These are phyloP conservation scores for Drosophila parabipectinata DNA, from an alignment of 1,140 invertebrate species.

Conservation along the genomic window DNA sequence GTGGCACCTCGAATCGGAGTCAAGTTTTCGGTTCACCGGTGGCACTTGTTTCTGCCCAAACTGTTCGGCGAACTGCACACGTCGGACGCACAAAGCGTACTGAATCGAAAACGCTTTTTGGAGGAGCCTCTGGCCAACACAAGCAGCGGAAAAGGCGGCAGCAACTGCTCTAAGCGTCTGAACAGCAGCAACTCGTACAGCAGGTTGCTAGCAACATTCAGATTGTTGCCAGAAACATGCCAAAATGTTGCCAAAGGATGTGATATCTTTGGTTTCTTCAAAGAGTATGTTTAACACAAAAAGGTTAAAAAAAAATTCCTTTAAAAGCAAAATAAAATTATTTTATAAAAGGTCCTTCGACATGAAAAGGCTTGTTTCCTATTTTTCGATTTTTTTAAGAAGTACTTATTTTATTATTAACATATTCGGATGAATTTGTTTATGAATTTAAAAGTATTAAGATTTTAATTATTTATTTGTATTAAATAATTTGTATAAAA, in stretches of 20 bases:
- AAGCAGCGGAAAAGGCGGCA: slow-evolving; percentile 18
- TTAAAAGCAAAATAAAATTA: too few relatives aligned
- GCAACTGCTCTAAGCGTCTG: slow-evolving; percentile 17
- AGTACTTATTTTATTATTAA: too few relatives aligned
- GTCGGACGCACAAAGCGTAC: slow-evolving; percentile 83
- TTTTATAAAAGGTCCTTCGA: too few relatives aligned
- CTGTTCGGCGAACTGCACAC: slow-evolving; percentile 61
- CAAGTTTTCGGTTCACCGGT: slow-evolving; percentile 27
- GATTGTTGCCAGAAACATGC: slow-evolving; percentile 29
- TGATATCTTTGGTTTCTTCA: slow-evolving; percentile 17
- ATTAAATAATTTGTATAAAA: too few relatives aligned
- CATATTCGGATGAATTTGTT: too few relatives aligned
- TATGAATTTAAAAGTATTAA: too few relatives aligned
- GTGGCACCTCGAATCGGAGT: slow-evolving; percentile 60
- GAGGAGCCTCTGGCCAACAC: slow-evolving; percentile 60
- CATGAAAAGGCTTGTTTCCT: too few relatives aligned
- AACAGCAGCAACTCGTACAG: slow-evolving; percentile 25
- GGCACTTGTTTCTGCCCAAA: slow-evolving; percentile 19
- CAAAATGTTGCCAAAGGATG: slow-evolving; percentile 33
- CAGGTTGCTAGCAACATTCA: slow-evolving; percentile 33
- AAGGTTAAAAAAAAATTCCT: too few relatives aligned
- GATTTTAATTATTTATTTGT: too few relatives aligned
- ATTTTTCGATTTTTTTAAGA: too few relatives aligned
- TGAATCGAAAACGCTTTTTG: slow-evolving; percentile 72
- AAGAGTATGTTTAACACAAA: not conserved